phyloP scores from a whole-genome alignment of 2,888 invertebrate species.

The Malthinus flaveolus region DNA sequence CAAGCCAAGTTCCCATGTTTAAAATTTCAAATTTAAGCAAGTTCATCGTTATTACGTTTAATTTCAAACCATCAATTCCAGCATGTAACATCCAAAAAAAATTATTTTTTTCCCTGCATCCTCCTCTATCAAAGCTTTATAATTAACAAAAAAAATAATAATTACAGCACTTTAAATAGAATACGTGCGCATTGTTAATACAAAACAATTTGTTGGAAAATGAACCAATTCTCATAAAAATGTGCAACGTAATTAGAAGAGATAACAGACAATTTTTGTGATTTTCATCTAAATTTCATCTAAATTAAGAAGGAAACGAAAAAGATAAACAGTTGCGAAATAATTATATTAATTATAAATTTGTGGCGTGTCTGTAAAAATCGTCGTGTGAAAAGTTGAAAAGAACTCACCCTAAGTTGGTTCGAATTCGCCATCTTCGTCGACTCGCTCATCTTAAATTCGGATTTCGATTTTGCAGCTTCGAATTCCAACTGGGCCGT shows the following conservation, averaged over 20 bases:
- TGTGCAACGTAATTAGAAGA: constrained; percentile 39
- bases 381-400: background rate
- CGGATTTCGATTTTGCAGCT: constrained; percentile 25
- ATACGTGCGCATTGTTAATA: constrained; percentile 8
- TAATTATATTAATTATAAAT: constrained; percentile 1
- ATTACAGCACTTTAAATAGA: constrained; percentile 13
- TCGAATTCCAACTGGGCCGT: constrained; percentile 20
- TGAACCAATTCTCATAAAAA: constrained; percentile 44
- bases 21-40: constrained; percentile 30
- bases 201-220: constrained; percentile 24
- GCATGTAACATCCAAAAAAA: constrained; percentile 1
- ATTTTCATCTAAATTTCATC: constrained; percentile 3
- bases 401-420: constrained; percentile 34
- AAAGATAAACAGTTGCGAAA: constrained; percentile 3
- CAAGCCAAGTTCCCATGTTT: constrained; percentile 30
- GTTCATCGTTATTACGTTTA: constrained; percentile 28
- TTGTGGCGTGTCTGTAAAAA: background rate
- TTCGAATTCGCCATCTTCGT: constrained; percentile 20
- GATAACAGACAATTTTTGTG: constrained; percentile 5
- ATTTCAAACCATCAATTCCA: constrained; percentile 17
- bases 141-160: constrained; percentile 6
- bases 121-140: constrained; percentile 5
- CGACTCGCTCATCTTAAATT: constrained; percentile 17
- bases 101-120: too few relatives aligned
- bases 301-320: background rate